Evolutionary conservation across 1,140 invertebrate genomes (phyloP), one percentile per base, ranked within the genome.

Genomic region (Micrasema minimum): DNA sequence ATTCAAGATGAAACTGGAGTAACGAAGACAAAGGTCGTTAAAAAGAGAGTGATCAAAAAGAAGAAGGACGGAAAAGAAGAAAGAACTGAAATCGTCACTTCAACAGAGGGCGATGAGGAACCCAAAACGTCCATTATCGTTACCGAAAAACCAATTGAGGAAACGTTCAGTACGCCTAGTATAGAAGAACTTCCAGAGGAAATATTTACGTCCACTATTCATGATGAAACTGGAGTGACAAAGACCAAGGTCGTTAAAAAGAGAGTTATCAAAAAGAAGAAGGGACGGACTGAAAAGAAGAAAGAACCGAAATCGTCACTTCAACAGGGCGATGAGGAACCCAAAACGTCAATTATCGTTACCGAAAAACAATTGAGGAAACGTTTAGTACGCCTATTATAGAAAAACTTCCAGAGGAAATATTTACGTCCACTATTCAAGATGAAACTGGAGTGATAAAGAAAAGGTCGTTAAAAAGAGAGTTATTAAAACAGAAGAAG

Each of bases 281-380:
- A 0, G 80, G n/a, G n/a, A n/a, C n/a, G n/a, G 79, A 66, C 80
- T 86, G 16, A 80, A 85, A 50, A 50, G 16, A 50, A 11, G 48
- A 50, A 41, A 80, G 83, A 61, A 78, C 81, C 20, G 78, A 83
- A 50, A 83, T 83, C 0, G 79, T 82, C 5, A 80, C 79, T n/a
- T 79, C 77, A 82, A 75, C 79, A 77, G 51, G 80, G 79, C 35
- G 77, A 76, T 20, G 79, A 78, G 50, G 66, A 76, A 20, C 80
- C 79, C 51, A 71, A 72, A 37, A 79, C 77, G 14, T 75, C 77
- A 38, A 70, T 78, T 20, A 75, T 65, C 23, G 69, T 77, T 59
- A 48, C 41, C 1, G 66, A 66, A 66, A 59, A 77, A 1, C 10
- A 0, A 43, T 43, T 0, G 41, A 43, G 12, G 41, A 43, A 2